Evolutionary conservation across 2,113 vertebrate species (phyloP).

Genomic region (Pelecanoides urinatrix): DNA sequence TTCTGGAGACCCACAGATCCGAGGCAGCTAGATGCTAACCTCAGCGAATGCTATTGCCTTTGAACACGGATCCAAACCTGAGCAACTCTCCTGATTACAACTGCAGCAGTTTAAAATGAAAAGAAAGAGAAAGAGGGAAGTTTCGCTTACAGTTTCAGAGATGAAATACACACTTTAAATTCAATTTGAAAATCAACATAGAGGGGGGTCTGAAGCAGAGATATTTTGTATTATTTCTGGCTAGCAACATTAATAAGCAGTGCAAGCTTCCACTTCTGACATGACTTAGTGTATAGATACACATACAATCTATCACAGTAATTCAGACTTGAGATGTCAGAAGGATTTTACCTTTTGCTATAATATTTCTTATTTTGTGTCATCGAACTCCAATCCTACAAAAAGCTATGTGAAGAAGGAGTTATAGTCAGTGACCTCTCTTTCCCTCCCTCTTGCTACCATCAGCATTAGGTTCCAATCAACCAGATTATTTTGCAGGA

Average conservation of each 20-base stretch:
- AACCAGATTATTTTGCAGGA: constrained; percentile 50
- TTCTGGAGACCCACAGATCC: neutral
- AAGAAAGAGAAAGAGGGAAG: neutral
- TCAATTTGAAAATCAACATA: neutral
- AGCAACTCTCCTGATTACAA: neutral
- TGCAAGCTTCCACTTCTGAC: neutral
- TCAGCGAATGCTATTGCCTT: neutral
- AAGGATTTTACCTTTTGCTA: constrained; percentile 26
- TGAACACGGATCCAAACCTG: neutral
- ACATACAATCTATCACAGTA: neutral
- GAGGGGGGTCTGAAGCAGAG: neutral
- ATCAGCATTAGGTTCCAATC: constrained; percentile 55
- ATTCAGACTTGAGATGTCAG: neutral
- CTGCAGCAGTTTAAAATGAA: neutral
- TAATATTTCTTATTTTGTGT: constrained; percentile 40
- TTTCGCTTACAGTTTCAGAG: neutral
- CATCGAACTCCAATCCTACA: constrained; percentile 36
- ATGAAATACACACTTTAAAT: neutral
- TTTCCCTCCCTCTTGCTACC: constrained; percentile 29
- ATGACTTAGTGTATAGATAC: neutral
- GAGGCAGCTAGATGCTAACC: neutral
- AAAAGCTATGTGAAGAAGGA: neutral
- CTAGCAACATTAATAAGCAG: neutral
- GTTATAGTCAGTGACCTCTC: constrained; percentile 25
- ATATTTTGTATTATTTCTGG: neutral